Conservation (phyloP, 2,888 invertebrate genomes). For the Theodoxus fluviatilis region DNA sequence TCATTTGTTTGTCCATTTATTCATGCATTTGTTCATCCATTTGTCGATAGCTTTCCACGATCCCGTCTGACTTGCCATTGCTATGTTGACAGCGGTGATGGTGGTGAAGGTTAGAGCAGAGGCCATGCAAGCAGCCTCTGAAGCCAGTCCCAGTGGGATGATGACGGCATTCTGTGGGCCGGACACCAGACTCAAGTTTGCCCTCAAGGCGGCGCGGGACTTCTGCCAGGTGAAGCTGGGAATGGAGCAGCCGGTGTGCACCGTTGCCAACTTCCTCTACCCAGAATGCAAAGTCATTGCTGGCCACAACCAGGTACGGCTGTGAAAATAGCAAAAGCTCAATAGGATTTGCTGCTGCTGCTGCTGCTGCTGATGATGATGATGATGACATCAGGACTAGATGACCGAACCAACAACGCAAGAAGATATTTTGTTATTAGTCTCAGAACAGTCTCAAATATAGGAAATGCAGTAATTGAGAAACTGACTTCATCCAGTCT, state of each 20-base stretch:
- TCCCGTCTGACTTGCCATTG: too few relatives aligned
- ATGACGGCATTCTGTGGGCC: slow-evolving; percentile 79
- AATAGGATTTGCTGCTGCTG: neutral
- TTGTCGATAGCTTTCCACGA: too few relatives aligned
- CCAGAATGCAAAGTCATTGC: slow-evolving; percentile 88
- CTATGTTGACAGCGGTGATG: slow-evolving; percentile 75
- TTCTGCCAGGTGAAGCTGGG: slow-evolving; percentile 69
- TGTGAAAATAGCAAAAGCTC: neutral
- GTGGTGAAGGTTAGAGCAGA: slow-evolving; percentile 82
- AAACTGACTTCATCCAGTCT: too few relatives aligned
- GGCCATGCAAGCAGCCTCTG: slow-evolving; percentile 88
- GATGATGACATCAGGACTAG: neutral
- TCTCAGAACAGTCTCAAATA: slow-evolving; percentile 2
- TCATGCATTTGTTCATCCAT: too few relatives aligned
- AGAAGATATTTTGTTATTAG: neutral
- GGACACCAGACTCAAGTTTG: slow-evolving; percentile 73
- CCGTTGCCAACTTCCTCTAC: slow-evolving; percentile 82
- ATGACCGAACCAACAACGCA: neutral
- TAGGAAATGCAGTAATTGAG: too few relatives aligned
- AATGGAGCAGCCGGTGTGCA: slow-evolving; percentile 75
- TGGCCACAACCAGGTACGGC: slow-evolving; percentile 75
- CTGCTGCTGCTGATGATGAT: neutral
- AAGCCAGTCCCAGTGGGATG: slow-evolving; percentile 81
- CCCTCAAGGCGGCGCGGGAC: slow-evolving; percentile 69
- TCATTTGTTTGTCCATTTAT: too few relatives aligned